Evolutionary conservation across 2,888 invertebrate genomes (phyloP), one percentile per base, ranked within the genome.

Genomic region (Euplagia quadripunctaria): DNA sequence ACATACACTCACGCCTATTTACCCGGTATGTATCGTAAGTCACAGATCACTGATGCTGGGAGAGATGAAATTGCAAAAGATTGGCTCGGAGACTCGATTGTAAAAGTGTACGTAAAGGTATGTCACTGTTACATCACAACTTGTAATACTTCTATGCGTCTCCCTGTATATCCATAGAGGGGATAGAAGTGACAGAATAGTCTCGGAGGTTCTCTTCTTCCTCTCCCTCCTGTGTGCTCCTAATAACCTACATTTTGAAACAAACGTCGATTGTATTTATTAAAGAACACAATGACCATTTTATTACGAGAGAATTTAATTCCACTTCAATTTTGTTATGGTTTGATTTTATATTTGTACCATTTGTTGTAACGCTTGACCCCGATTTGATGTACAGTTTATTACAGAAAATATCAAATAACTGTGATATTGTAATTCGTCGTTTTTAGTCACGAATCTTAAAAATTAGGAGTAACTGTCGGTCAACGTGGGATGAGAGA

Each of bases 261-360:
- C 4, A 61, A 61, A 12, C 58, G 20, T 12, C 20, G 20, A 12
- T 58, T 31, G 61, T 14, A 61, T 61, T 31, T 61, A 61, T 5
- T 61, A 31, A 31, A 61, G 31, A 58, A 58, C 31, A 31, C 31
- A 61, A 61, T 31, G 31, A 31, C 31, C 12, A 20, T 31, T 46
- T 49, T 46, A 49, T 66, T 66, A 31, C 20, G 31, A 31, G 31
- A 31, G 31, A 31, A 49, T 70, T 70, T 41, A 42, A 70, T 51
- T 70, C 52, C 41, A n/a, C 14, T 64, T 20, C 52, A 64, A 20
- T 70, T 70, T 58, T 61, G 49, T 42, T 61, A 46, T 61, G 20
- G 7, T 61, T 61, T 17, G 68, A 68, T 68, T 55, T 68, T 52
- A 67, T 51, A 67, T 55, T 61, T 31, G 61, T 31, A n/a, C 31